Evolutionary conservation across 2,797 vertebrate genomes (phyloP), one percentile per base, ranked within the genome.

Genomic region (Lutra lutra): DNA sequence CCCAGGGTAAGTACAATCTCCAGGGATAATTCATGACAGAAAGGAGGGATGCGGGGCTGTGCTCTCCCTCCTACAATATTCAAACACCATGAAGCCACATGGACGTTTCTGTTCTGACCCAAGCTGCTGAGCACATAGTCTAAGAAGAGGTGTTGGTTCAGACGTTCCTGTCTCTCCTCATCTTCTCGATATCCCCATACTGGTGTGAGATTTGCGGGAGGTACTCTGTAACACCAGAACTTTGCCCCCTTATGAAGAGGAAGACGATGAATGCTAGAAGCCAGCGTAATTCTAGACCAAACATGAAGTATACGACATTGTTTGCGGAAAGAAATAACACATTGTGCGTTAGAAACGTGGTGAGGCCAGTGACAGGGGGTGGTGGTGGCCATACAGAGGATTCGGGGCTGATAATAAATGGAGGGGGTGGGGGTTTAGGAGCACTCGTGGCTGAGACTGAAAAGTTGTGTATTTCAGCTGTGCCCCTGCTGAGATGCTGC

Each of bases 361-460:
- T 12, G 58, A 0, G 10, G 20, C 7, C 15, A 13, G 7, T 0
- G 21, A 27, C 2, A 4, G 11, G 13, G 17, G 13, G 18, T 32
- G 7, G 4, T 32, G 73, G 21, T 15, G n/a, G 56, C 23, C 11
- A 1, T 10, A 66, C 13, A 40, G 60, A 17, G 11, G 48, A 25
- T 32, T 32, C 10, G 10, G 46, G 60, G 46, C 27, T 48, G 14
- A n/a, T 15, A 89, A 21, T 78, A 11, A 51, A 10, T 0, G 32
- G 32, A 0, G 13, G 7, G 56, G 20, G 20, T 8, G 2, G 32
- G 5, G 23, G 25, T 29, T 66, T 79, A 27, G 43, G 70, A 23
- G 1, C 23, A 11, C 21, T 4, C 1, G 7, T 4, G n/a, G 58
- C 46, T 54, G 18, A 66, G 25, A 78, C 14, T 40, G 75, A 56